phyloP scores from a whole-genome alignment of 2,797 vertebrate genomes.

The Falco novaeseelandiae region DNA sequence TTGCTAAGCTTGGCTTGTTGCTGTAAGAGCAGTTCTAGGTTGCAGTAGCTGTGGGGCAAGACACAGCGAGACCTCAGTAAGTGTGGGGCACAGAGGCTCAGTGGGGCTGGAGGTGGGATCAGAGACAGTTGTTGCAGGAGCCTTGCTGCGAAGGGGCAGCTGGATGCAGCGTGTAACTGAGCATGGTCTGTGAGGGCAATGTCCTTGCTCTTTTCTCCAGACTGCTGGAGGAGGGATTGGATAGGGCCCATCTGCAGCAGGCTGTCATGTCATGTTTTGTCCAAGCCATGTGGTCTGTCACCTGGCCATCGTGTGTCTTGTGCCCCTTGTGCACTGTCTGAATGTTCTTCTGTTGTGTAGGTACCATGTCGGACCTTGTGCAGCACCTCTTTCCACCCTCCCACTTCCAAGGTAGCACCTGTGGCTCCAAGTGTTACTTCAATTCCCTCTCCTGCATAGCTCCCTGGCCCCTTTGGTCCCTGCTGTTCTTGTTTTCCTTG shows the following conservation, averaged over 20 bases:
- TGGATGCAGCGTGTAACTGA: background rate
- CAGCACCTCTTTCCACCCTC: conserved; percentile 86
- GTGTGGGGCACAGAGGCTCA: background rate
- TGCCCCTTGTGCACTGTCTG: conserved; percentile 21
- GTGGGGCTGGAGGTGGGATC: background rate
- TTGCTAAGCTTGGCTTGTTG: background rate
- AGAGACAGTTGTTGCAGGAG: background rate
- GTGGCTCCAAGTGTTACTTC: conserved; percentile 5
- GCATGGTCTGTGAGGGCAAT: background rate
- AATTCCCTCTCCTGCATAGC: background rate
- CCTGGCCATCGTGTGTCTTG: background rate
- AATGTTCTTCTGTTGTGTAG: conserved; percentile 80
- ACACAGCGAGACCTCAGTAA: background rate
- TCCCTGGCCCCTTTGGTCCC: background rate
- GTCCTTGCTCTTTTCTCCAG: background rate
- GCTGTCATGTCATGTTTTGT: background rate
- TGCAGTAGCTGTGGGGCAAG: background rate
- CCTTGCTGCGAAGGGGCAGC: background rate
- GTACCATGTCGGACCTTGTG: conserved; percentile 87
- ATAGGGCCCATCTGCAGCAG: background rate
- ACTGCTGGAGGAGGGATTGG: background rate
- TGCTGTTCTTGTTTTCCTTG: conserved; percentile 32
- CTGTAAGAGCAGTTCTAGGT: background rate
- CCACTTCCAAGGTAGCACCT: conserved; percentile 84
- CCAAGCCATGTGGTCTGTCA: background rate